A percentile compares a stretch with the other conserved stretches of the same genome.
phyloP scores from a whole-genome alignment of 2,113 vertebrate genomes.

The Turnix velox region DNA sequence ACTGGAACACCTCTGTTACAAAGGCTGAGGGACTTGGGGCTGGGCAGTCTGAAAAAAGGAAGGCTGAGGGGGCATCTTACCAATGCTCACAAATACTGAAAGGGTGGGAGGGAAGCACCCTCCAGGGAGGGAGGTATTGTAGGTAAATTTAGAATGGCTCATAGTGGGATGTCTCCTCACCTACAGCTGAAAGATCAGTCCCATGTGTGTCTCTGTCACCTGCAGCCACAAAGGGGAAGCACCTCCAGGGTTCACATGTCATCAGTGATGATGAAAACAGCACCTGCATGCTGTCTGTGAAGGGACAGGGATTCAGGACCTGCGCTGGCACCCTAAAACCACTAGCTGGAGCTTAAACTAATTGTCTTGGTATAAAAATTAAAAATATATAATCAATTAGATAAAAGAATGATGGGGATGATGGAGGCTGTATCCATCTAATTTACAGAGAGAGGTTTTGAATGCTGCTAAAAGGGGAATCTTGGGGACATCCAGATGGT shows the following conservation, averaged over 20 bases:
- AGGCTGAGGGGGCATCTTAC: too few relatives aligned
- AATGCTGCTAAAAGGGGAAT: not conserved
- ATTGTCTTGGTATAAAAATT: not conserved
- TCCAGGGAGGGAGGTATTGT: rapidly evolving
- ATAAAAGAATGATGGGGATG: too few relatives aligned
- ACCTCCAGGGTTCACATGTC: not conserved
- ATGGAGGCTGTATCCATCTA: not conserved
- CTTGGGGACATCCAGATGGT: not conserved
- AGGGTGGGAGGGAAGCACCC: too few relatives aligned
- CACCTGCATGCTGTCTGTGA: not conserved
- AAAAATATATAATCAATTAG: not conserved
- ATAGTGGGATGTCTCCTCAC: not conserved
- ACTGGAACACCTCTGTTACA: too few relatives aligned
- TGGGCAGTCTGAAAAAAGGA: too few relatives aligned
- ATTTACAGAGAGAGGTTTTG: too few relatives aligned
- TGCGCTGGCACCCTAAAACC: not conserved
- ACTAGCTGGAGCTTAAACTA: not conserved
- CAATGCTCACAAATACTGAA: too few relatives aligned
- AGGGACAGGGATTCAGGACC: not conserved
- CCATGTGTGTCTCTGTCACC: not conserved
- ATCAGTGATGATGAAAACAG: not conserved
- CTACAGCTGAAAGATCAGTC: not conserved
- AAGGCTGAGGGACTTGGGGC: too few relatives aligned
- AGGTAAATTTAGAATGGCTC: not conserved
- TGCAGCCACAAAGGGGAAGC: not conserved